Conservation (phyloP, 1,140 invertebrate genomes). For the Argopecten irradians region DNA sequence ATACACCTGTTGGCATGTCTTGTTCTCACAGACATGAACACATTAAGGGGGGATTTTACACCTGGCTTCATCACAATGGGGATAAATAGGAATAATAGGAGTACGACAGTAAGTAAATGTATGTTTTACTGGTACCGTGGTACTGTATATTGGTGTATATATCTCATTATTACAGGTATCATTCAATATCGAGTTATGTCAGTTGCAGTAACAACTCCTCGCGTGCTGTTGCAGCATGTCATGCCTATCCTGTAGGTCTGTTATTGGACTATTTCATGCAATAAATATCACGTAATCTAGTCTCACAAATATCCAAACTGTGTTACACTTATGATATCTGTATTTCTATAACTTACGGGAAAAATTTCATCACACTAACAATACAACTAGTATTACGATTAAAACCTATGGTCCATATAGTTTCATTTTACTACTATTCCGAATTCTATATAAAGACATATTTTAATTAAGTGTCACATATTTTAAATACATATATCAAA, state of each 20-base stretch:
- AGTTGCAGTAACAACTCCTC: neutral
- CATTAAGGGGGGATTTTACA: neutral
- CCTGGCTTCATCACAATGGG: neutral
- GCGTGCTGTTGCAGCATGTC: neutral
- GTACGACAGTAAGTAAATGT: neutral
- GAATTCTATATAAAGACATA: no score
- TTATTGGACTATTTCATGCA: no score
- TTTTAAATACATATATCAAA: no score
- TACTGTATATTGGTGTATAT: neutral
- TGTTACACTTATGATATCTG: no score
- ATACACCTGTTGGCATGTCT: neutral
- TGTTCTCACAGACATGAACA: neutral
- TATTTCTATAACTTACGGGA: no score
- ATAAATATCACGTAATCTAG: no score
- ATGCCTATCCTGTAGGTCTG: neutral
- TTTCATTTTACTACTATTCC: no score
- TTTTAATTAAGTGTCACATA: no score
- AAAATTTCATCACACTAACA: no score
- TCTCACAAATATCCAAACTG: no score
- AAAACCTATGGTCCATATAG: no score
- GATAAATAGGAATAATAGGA: neutral
- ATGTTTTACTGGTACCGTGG: neutral
- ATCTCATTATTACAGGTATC: neutral
- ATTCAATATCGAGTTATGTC: neutral
- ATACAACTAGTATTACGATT: no score